A percentile compares a stretch with the other conserved stretches of the same genome.
Evolutionary conservation across 2,797 vertebrate genomes (phyloP).

Genomic region (Halcyon smyrnensis): DNA sequence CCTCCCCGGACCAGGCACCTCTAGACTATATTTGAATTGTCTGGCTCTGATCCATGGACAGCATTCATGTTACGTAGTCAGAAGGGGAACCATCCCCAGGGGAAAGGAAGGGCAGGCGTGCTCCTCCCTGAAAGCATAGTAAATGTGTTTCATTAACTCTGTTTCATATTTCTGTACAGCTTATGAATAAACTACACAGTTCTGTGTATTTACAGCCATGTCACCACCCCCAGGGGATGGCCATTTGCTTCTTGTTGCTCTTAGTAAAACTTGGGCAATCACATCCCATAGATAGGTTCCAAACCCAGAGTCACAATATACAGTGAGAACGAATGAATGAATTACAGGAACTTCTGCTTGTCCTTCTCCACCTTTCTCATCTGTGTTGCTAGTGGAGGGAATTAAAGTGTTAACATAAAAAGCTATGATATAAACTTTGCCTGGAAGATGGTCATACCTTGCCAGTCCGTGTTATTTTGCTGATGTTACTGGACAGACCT

Average conservation of each 20-base stretch:
- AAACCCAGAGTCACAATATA: background rate
- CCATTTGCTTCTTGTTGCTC: background rate
- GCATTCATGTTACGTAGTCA: background rate
- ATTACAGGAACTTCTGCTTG: background rate
- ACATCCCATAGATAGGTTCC: background rate
- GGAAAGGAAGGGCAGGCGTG: conserved; percentile 2
- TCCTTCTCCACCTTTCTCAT: background rate
- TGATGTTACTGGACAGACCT: background rate
- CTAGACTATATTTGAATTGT: conserved; percentile 14
- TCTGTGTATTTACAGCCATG: background rate
- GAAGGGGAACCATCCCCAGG: conserved; percentile 35
- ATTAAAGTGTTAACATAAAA: background rate
- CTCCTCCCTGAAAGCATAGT: conserved; percentile 5
- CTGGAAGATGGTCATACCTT: background rate
- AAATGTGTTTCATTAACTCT: conserved; percentile 50
- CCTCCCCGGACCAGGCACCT: background rate
- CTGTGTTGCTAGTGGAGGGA: background rate
- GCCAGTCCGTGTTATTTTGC: background rate
- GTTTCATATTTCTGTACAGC: background rate
- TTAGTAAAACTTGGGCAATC: background rate
- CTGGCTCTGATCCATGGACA: background rate
- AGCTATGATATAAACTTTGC: background rate
- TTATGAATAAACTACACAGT: background rate
- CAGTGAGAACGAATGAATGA: background rate
- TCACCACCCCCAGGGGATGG: too few species aligned